These are phyloP conservation scores for Apis cerana DNA, from an alignment of 1,140 invertebrate genomes.

Conservation along the genomic window DNA sequence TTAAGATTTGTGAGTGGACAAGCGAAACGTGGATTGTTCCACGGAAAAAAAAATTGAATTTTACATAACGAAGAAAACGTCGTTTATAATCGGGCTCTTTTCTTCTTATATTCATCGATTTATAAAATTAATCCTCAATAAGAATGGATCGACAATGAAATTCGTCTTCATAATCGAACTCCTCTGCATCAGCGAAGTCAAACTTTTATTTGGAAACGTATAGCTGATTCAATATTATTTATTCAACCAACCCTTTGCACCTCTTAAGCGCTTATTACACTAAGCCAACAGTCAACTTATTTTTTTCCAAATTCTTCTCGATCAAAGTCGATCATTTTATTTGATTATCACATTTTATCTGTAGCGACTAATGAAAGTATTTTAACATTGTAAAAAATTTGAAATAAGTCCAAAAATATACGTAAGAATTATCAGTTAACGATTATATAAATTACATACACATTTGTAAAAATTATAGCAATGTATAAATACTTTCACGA, in stretches of 20 bases:
- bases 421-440: too few relatives aligned
- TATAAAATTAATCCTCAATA: not conserved
- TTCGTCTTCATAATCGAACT: slow-evolving; percentile 39
- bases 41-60: not conserved
- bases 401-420: too few relatives aligned
- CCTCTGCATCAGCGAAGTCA: slow-evolving; percentile 1
- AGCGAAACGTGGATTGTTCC: not conserved
- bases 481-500: not conserved
- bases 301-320: not conserved
- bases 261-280: slow-evolving; percentile 9
- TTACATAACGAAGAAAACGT: slow-evolving; percentile 18
- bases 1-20: slow-evolving; percentile 71
- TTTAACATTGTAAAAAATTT: too few relatives aligned
- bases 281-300: slow-evolving; percentile 28
- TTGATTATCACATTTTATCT: too few relatives aligned
- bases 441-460: too few relatives aligned
- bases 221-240: slow-evolving; percentile 7
- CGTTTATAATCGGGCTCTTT: not conserved
- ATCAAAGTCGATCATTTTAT: not conserved
- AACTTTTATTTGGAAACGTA: slow-evolving; percentile 20
- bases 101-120: not conserved
- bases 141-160: not conserved
- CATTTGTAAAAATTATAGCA: too few relatives aligned
- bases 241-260: slow-evolving; percentile 38
- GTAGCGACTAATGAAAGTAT: too few relatives aligned